These are phyloP conservation scores for Blennius ocellaris DNA, from an alignment of 2,113 vertebrate species.

Conservation along the genomic window DNA sequence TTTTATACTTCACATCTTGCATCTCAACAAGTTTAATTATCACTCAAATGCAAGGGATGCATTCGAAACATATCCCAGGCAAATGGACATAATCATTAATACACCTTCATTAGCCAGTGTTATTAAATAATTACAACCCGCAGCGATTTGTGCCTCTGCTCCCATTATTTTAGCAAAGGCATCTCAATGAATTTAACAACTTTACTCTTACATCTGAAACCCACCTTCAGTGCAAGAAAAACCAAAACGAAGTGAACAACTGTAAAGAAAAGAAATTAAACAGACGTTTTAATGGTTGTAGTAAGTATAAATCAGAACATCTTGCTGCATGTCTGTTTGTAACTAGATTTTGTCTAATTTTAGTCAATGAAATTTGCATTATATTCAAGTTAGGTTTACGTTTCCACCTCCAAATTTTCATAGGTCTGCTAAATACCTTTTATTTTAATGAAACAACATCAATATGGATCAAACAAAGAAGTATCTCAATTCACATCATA, in stretches of 20 bases:
- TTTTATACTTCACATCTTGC: no score
- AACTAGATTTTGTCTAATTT: conserved; percentile 8
- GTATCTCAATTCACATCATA: not conserved
- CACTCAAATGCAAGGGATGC: no score
- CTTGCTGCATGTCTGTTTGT: not conserved
- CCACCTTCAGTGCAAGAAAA: no score
- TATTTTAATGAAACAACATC: conserved; percentile 3
- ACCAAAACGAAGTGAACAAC: not conserved
- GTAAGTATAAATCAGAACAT: not conserved
- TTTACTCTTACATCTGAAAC: no score
- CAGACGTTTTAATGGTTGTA: not conserved
- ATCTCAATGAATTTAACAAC: no score
- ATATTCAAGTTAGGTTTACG: not conserved
- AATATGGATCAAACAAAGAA: conserved; percentile 3
- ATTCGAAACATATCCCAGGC: no score
- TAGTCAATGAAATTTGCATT: not conserved
- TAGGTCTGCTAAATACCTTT: conserved; percentile 3
- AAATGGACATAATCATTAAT: no score
- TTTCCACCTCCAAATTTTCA: not conserved
- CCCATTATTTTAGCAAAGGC: no score
- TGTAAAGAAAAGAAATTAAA: not conserved
- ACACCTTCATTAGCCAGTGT: no score
- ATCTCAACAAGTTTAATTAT: no score
- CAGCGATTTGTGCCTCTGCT: no score
- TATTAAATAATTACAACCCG: no score